Evolutionary conservation across 2,797 vertebrate genomes (phyloP), one percentile per base, ranked within the genome.

Genomic region (Tokudaia muenninki): DNA sequence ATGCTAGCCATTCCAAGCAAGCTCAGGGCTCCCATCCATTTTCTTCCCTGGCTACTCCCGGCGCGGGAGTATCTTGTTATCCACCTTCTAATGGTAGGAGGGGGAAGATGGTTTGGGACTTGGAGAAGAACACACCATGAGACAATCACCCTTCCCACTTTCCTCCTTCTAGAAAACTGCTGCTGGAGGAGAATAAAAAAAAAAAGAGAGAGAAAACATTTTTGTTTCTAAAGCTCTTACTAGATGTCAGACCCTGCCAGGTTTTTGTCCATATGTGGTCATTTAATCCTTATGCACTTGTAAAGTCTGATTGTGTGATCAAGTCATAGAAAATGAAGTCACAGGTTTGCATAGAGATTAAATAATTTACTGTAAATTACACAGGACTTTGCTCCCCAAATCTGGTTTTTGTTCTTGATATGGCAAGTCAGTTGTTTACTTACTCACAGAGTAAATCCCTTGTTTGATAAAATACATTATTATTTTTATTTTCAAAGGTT

Each of bases 1-100:
- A 67, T 79, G 9, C 37, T 74, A 31, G 44, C 55, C 52, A 37
- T 31, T 89, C 26, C 17, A 55, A 83, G 83, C 31, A 81, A 63
- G 94, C n/a, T 50, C 44, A 81, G 31, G 59, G 65, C 31, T 63
- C 16, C 17, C 47, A 34, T 96, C 82, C 89, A 81, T 81, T 92
- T 92, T 79, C 26, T 67, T n/a, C 78, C 65, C 63, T 4, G 16
- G 14, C 70, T 29, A 29, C 65, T 52, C 93, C 91, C 87, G 37
- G 63, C 3, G 0, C 72, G n/a, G 83, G 86, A 59, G 44, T 55
- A 59, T 87, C 91, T 83, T 63, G 4, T 22, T 87, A 26, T 37
- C 21, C 37, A 59, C 57, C 22, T n/a, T 77, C 29, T 59, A 29
- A 89, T 41, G 93, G 41, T 44, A 77, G 52, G 47, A 75, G 14